These are phyloP conservation scores for Heliocidaris erythrogramma DNA, from an alignment of 35 echinoderm and acorn worm genomes.

Conservation along the genomic window DNA sequence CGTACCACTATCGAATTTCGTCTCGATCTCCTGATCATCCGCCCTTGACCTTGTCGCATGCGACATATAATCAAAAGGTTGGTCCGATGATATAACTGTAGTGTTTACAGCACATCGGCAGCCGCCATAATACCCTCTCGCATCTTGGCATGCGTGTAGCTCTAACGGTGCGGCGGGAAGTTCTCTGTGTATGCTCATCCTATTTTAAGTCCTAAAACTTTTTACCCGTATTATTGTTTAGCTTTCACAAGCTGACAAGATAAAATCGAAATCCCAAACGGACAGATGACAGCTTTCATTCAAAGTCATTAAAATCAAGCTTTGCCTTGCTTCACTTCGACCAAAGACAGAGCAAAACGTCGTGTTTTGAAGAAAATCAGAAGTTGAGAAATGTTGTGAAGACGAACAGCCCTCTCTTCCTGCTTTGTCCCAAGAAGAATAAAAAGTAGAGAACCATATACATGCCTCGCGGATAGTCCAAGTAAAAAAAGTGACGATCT, in stretches of 20 bases:
- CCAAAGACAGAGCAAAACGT: not conserved
- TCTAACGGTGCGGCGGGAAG: not conserved
- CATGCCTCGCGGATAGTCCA: not conserved
- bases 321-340: not conserved
- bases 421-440: not conserved
- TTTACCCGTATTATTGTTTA: not conserved
- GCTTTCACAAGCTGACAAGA: not conserved
- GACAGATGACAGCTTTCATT: not conserved
- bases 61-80: not conserved
- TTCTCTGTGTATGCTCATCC: slow-evolving; percentile 16
- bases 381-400: not conserved
- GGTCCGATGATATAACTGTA: not conserved
- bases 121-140: not conserved
- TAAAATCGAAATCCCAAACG: not conserved
- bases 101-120: not conserved
- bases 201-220: not conserved
- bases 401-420: not conserved
- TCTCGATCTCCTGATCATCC: not conserved
- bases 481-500: not conserved
- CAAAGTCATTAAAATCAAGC: not conserved
- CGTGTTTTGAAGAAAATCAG: not conserved
- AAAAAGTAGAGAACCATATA: not conserved
- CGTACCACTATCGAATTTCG: not conserved
- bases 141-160: not conserved
- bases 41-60: not conserved